Conservation (phyloP, 2,888 invertebrate genomes). For the Coremacera marginata region DNA sequence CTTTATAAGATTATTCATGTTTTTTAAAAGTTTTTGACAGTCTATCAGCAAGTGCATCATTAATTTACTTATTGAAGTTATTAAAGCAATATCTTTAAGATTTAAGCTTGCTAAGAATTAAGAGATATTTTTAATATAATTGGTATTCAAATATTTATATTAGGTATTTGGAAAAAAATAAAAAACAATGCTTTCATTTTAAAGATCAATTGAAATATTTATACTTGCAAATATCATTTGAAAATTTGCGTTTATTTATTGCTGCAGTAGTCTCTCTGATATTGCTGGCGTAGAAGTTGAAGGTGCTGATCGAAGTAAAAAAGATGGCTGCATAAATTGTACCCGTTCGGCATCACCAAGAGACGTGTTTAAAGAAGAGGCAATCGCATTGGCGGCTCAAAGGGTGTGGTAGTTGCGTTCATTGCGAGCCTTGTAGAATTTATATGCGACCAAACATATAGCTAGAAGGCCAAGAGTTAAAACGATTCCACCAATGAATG, state of each 20-base stretch:
- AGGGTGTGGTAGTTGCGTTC: slow-evolving; percentile 91
- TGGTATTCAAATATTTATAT: not conserved
- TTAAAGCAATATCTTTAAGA: not conserved
- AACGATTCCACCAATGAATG: slow-evolving; percentile 88
- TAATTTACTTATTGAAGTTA: not conserved
- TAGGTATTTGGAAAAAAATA: not conserved
- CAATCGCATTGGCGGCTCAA: slow-evolving; percentile 72
- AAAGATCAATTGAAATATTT: not conserved
- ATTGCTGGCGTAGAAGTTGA: slow-evolving; percentile 49
- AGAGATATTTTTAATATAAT: not conserved
- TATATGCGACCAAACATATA: slow-evolving; percentile 85
- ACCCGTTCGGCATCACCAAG: slow-evolving; percentile 62
- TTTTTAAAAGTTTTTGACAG: not conserved
- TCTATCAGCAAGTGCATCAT: not conserved
- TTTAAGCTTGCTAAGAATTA: too few relatives aligned
- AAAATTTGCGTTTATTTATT: slow-evolving; percentile 9
- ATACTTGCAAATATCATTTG: slow-evolving; percentile 2
- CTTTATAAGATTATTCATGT: too few relatives aligned
- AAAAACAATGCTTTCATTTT: not conserved
- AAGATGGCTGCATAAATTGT: slow-evolving; percentile 63
- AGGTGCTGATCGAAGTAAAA: slow-evolving; percentile 59
- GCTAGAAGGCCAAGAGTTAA: slow-evolving; percentile 83
- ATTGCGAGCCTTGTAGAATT: slow-evolving; percentile 87
- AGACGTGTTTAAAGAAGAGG: slow-evolving; percentile 65
- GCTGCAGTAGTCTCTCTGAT: slow-evolving; percentile 12